phyloP scores from a whole-genome alignment of 1,140 invertebrate species.

The Platyscapa corneri region DNA sequence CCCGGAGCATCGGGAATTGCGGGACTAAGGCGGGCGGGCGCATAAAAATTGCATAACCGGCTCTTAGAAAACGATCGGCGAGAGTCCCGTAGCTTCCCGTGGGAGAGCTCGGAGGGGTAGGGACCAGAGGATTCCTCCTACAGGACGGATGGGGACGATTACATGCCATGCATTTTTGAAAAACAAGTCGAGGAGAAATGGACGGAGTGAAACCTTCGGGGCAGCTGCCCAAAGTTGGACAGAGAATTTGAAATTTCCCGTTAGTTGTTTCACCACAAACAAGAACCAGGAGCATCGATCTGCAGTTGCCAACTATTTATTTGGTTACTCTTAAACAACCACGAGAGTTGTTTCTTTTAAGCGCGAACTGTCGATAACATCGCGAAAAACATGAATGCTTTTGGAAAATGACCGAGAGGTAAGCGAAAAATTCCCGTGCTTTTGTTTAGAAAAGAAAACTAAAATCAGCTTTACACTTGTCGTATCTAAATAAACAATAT shows the following conservation, averaged over 20 bases:
- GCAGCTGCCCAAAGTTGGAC: background rate
- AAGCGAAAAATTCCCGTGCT: background rate
- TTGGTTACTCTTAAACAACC: background rate
- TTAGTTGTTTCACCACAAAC: conserved; percentile 26
- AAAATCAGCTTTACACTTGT: no score
- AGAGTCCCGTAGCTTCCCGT: conserved; percentile 56
- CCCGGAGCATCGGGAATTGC: background rate
- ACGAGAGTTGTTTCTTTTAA: background rate
- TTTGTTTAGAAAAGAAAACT: no score
- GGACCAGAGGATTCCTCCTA: conserved; percentile 46
- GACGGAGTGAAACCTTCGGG: background rate
- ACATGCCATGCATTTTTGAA: conserved; percentile 67
- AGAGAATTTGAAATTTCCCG: conserved; percentile 9
- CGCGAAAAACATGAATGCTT: background rate
- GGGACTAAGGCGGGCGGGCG: background rate
- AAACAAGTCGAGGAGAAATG: conserved; percentile 36
- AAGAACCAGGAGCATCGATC: background rate
- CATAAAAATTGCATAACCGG: conserved; percentile 73
- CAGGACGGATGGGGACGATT: conserved; percentile 68
- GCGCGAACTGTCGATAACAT: background rate
- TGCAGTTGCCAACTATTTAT: background rate
- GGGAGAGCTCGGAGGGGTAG: conserved; percentile 56
- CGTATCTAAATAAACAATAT: no score
- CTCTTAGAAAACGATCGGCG: conserved; percentile 73
- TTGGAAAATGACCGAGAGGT: no score